Evolutionary conservation across 2,888 invertebrate species (phyloP), one percentile per base, ranked within the genome.

Genomic region (Bibio marci): DNA sequence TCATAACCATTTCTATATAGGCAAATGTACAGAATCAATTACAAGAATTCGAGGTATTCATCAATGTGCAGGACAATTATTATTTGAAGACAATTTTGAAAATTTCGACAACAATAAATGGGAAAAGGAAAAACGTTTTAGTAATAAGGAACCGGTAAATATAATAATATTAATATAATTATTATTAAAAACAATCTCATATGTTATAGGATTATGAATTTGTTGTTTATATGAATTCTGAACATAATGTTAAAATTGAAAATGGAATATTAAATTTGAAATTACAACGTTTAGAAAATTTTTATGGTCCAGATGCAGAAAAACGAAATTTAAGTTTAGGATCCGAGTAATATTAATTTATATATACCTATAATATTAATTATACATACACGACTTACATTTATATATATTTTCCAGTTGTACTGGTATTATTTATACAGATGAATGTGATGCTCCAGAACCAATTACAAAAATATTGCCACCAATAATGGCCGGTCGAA

Each of bases 401-500:
- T 22, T 4, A 22, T 22, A 22, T 22, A 22, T 36, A 4, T 11
- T 18, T 17, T 30, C 4, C 13, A 37, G 37, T 14, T 37, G 37
- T 17, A 37, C 37, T 10, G 30, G 26, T 14, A 35, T 10, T 3
- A 3, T 15, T 10, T 3, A 30, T 17, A 12, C 8, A 3, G 8
- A 28, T 17, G 30, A 37, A 17, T 12, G 25, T 25, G 22, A 26
- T 17, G 5, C 18, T 15, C 30, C 13, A 8, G 14, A 2, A 11
- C 11, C 26, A 26, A 11, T 13, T 38, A 11, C 13, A 13, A n/a
- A 18, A 41, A 74, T 76, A 37, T 50, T 81, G 26, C 81, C 81
- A 0, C 82, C 82, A 0, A 59, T 80, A 1, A 61, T 71, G 27
- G 74, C 79, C 1, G 73, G 73, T 0, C 68, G 70, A 43, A 53